Evolutionary conservation across 2,888 invertebrate genomes (phyloP), one percentile per base, ranked within the genome.

Genomic region (Ichneumoninae sp.): DNA sequence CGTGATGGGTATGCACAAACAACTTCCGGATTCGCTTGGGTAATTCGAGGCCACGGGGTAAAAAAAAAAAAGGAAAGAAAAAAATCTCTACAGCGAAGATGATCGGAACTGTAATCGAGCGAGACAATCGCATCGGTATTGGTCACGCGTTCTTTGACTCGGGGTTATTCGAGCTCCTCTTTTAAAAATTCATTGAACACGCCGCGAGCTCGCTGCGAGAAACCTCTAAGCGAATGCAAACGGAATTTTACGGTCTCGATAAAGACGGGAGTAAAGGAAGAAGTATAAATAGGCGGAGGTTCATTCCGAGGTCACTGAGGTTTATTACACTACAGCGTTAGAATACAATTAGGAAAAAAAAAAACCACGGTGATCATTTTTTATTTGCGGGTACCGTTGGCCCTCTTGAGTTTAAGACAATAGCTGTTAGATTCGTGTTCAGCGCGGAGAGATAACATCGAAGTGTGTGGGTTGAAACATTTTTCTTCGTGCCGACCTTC

Each of bases 101-200:
- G 83, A 75, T 47, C 75, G 74, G 77, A 22, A 57, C 26, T 22
- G 8, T 57, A 57, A 44, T 54, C 65, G 65, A 70, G 22, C 22
- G 47, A 36, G 19, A 68, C 66, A 73, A 81, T 80, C 76, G 65
- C 76, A 83, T 83, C 68, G 81, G 76, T 73, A 83, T 83, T 83
- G 68, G 44, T 76, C 50, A 16, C 77, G 71, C 76, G 71, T 76
- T 47, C n/a, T 68, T 68, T 30, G 26, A 13, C 63, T 44, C 80
- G 66, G 66, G 71, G 75, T 57, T 73, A 60, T 75, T 47, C 71
- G 65, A 19, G 22, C 22, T 36, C 16, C 52, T 57, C 50, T 33
- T 66, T 36, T 57, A 44, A 79, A 52, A 68, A 83, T 80, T 83
- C 71, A 70, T 16, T 10, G 47, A 57, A 30, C 47, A 54, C 54